Evolutionary conservation across 2,113 vertebrate species (phyloP).

Genomic region (Aptenodytes forsteri): DNA sequence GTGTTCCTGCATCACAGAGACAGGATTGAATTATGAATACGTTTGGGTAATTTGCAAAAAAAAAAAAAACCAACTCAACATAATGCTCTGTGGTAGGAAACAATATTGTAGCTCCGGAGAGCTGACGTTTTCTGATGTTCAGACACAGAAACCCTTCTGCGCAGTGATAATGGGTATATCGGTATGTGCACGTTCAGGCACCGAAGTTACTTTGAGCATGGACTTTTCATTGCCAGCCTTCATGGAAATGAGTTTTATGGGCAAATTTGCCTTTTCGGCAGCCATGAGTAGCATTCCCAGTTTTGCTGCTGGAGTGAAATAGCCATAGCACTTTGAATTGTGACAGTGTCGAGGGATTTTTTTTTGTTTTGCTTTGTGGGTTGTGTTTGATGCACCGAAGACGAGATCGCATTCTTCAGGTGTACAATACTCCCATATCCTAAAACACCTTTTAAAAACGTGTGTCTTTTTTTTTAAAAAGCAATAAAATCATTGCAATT

Average conservation of each 20-base stretch:
- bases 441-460: constrained; percentile 62
- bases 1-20: not conserved
- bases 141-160: not conserved
- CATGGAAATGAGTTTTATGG: constrained; percentile 12
- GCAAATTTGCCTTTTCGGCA: constrained; percentile 23
- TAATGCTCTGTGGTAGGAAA: not conserved
- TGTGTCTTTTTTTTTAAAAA: not conserved
- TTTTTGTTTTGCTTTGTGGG: constrained; percentile 8
- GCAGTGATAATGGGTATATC: not conserved
- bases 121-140: not conserved
- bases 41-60: not conserved
- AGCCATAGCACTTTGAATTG: constrained; percentile 22
- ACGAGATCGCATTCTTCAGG: constrained; percentile 58
- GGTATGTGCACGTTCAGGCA: not conserved
- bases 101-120: not conserved
- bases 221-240: not conserved
- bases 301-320: constrained; percentile 30
- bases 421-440: constrained; percentile 38
- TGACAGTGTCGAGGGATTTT: not conserved
- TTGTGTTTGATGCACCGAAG: constrained; percentile 43
- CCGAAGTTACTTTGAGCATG: not conserved
- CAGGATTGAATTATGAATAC: not conserved
- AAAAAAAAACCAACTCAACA: not conserved
- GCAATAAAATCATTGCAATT: constrained; percentile 79
- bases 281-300: constrained; percentile 23